Percentiles rank a stretch among this genome's conserved stretches.
Evolutionary conservation across 2,888 invertebrate genomes (phyloP).

Genomic region (Alentia gelatinosa): DNA sequence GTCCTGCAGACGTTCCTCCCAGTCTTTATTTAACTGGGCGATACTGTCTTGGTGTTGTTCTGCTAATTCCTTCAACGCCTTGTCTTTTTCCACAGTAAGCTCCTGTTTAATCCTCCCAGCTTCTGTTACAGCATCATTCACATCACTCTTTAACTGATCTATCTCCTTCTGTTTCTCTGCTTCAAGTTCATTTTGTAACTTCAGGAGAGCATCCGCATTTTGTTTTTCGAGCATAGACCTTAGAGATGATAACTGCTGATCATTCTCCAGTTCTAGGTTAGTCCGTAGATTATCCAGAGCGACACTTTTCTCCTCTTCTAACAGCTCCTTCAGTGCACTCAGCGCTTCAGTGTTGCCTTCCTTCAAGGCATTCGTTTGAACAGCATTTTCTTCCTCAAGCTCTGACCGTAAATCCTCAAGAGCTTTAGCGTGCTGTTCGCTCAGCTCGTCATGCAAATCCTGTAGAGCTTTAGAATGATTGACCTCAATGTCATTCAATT

Average conservation of each 20-base stretch:
- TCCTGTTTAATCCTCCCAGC: not conserved
- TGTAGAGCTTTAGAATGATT: conserved; percentile 13
- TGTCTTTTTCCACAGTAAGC: not conserved
- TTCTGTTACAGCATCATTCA: not conserved
- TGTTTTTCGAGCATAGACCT: not conserved
- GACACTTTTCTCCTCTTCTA: not conserved
- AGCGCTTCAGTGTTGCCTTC: not conserved
- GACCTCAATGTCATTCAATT: conserved; percentile 3
- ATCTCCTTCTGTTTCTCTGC: conserved; percentile 4
- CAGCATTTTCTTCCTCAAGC: not conserved
- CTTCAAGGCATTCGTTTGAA: not conserved
- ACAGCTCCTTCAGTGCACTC: not conserved
- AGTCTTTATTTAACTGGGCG: not conserved
- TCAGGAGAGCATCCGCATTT: not conserved
- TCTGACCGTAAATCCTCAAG: not conserved
- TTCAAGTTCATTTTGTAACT: not conserved
- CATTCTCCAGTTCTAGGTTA: conserved; percentile 15
- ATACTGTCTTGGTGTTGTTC: not conserved
- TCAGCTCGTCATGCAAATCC: not conserved
- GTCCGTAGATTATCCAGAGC: not conserved
- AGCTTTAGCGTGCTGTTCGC: not conserved
- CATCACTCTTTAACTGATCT: not conserved
- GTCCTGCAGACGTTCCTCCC: not conserved
- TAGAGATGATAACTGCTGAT: not conserved
- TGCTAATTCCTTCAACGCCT: not conserved